Base-by-base conservation (phyloP, 2,113 vertebrate species). In the Rousettus leschenaultii region DNA sequence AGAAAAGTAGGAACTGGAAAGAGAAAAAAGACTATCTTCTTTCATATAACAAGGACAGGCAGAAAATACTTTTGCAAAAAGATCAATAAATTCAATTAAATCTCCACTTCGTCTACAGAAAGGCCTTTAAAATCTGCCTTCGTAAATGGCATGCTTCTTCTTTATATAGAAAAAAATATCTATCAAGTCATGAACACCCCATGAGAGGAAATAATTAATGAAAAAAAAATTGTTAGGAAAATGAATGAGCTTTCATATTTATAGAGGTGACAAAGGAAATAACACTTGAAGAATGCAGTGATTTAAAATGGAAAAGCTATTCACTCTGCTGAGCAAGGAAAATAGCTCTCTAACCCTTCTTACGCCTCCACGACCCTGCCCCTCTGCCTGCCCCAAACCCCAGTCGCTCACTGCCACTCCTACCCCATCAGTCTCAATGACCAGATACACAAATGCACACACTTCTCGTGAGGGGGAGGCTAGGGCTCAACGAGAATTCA, bases 41-140 rank as follows among this genome's bases (percentile, higher is more conserved):
- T 88, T 78, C 18, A 55, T 48, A 45, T 53, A 55, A 86, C 22
- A 95, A 85, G 33, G 8, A 59, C n/a, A 80, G 43, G 22, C 66
- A 93, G 61, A 91, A 89, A 89, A 84, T 38, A 79, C 30, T 55
- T 68, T 7, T 15, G 9, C 22, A 59, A 18, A 63, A 88, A 88
- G 10, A 53, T 57, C 33, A 63, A 45, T 15, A 68, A 70, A 89
- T 93, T 78, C 70, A 74, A 51, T 79, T 96, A 70, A 96, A 94
- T 21, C 2, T 86, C 77, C 55, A 63, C 13, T 74, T 85, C 61
- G 57, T 51, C 48, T 40, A 21, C 19, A 86, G 59, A 86, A 96
- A 92, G 59, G 40, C n/a, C 85, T 84, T 63, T 79, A 82, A 83
- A 65, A 84, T 13, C 38, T 71, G 53, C 61, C 61, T 95, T 71